These are phyloP conservation scores for Spodoptera exigua DNA, from an alignment of 2,888 invertebrate species.

Conservation along the genomic window DNA sequence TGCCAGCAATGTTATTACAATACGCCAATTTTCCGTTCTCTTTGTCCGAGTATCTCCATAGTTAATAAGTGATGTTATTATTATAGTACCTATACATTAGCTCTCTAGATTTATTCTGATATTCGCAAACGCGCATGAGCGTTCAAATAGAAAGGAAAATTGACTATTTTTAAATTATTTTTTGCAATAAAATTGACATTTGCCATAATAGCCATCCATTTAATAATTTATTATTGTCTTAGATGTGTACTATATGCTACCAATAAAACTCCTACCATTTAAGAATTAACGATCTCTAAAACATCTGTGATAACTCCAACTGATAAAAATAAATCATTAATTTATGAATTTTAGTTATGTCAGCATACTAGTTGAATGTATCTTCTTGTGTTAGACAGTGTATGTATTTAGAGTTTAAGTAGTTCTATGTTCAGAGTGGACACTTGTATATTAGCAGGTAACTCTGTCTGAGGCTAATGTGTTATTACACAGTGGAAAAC, in stretches of 20 bases:
- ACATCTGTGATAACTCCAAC: conserved; percentile 88
- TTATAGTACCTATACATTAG: conserved; percentile 7
- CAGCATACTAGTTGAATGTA: conserved; percentile 69
- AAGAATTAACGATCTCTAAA: conserved; percentile 88
- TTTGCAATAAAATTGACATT: conserved; percentile 49
- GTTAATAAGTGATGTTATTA: conserved; percentile 18
- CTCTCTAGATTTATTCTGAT: conserved; percentile 18
- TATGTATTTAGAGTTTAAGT: conserved; percentile 62
- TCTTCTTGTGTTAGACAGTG: conserved; percentile 70
- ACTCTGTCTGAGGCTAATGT: conserved; percentile 22
- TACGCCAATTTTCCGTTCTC: conserved; percentile 37
- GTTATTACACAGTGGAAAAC: neutral
- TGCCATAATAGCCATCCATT: conserved; percentile 68
- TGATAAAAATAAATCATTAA: conserved; percentile 84
- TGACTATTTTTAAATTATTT: conserved; percentile 36
- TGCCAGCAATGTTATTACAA: conserved; percentile 6
- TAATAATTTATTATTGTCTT: conserved; percentile 65
- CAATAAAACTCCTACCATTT: conserved; percentile 81
- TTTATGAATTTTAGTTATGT: conserved; percentile 82
- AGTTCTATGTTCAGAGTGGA: conserved; percentile 53
- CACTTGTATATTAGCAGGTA: conserved; percentile 42
- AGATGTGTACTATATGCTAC: conserved; percentile 67
- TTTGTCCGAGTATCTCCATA: conserved; percentile 27
- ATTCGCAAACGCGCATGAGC: conserved; percentile 7
- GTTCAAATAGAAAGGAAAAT: conserved; percentile 49